These are phyloP conservation scores for Nasonia oneida DNA, from an alignment of 2,888 invertebrate species.

Conservation along the genomic window DNA sequence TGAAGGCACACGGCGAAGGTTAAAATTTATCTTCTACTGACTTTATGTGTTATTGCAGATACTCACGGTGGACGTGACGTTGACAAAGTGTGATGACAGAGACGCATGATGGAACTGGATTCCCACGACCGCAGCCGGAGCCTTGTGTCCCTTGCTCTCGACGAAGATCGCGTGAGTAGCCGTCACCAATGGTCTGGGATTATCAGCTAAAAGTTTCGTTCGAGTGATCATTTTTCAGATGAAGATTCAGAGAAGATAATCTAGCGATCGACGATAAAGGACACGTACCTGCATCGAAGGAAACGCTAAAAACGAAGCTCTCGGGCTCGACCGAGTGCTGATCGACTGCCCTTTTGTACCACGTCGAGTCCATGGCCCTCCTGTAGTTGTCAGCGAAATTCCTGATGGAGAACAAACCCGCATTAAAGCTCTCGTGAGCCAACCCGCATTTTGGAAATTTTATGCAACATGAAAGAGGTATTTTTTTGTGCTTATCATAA, in stretches of 20 bases:
- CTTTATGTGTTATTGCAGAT: background rate
- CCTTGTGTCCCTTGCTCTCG: constrained; percentile 89
- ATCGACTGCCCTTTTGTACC: constrained; percentile 95
- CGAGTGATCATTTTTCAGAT: background rate
- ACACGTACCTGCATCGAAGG: constrained; percentile 85
- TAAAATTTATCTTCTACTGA: background rate
- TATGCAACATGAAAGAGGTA: background rate
- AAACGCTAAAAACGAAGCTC: constrained; percentile 94
- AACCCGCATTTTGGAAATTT: constrained; percentile 18
- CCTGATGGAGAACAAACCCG: constrained; percentile 78
- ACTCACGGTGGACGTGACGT: constrained; percentile 91
- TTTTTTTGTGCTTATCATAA: background rate
- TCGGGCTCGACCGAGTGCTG: constrained; percentile 92
- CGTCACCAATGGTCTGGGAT: constrained; percentile 85
- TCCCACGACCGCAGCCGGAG: constrained; percentile 96
- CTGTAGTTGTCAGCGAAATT: constrained; percentile 90
- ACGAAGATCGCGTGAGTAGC: constrained; percentile 96
- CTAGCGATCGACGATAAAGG: background rate
- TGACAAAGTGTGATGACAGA: constrained; percentile 91
- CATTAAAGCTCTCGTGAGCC: background rate
- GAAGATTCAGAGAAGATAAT: background rate
- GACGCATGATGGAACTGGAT: constrained; percentile 92
- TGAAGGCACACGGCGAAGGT: constrained; percentile 74
- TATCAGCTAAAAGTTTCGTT: constrained; percentile 74
- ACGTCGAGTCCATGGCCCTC: constrained; percentile 91